phyloP scores from a whole-genome alignment of 2,888 invertebrate species.

The Boloria euphrosyne region DNA sequence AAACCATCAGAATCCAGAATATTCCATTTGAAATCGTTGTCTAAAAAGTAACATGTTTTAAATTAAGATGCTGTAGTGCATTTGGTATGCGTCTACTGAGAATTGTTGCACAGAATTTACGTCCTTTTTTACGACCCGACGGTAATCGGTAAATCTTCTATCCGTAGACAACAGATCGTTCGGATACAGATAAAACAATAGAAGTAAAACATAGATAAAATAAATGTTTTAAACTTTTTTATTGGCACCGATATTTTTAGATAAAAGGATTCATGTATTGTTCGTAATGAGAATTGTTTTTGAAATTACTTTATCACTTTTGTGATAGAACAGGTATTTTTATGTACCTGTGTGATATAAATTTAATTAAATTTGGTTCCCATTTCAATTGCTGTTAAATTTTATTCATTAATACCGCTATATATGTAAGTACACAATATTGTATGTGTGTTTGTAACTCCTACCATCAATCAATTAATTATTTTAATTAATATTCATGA shows the following conservation, averaged over 20 bases:
- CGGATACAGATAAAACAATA: conserved; percentile 23
- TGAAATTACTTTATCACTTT: too few relatives aligned
- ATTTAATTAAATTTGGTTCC: too few relatives aligned
- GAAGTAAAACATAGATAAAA: conserved; percentile 9
- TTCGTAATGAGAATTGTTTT: too few relatives aligned
- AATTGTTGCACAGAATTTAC: conserved; percentile 18
- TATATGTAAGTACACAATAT: too few relatives aligned
- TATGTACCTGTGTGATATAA: too few relatives aligned
- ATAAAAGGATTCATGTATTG: neutral
- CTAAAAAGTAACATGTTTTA: conserved; percentile 12
- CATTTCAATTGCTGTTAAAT: too few relatives aligned
- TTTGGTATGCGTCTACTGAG: conserved; percentile 19
- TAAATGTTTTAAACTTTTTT: conserved; percentile 14
- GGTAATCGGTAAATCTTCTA: conserved; percentile 26
- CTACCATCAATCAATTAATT: too few relatives aligned
- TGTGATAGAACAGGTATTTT: too few relatives aligned
- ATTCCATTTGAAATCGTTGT: neutral
- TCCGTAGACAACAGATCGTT: conserved; percentile 21
- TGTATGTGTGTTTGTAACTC: too few relatives aligned
- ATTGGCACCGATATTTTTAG: conserved; percentile 9
- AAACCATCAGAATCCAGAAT: too few relatives aligned
- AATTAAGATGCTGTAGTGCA: conserved; percentile 20
- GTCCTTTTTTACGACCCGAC: conserved; percentile 26
- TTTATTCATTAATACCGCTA: too few relatives aligned
- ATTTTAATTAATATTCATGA: too few relatives aligned